Conservation (phyloP, 2,113 vertebrate species). For the Laticauda laticaudata region DNA sequence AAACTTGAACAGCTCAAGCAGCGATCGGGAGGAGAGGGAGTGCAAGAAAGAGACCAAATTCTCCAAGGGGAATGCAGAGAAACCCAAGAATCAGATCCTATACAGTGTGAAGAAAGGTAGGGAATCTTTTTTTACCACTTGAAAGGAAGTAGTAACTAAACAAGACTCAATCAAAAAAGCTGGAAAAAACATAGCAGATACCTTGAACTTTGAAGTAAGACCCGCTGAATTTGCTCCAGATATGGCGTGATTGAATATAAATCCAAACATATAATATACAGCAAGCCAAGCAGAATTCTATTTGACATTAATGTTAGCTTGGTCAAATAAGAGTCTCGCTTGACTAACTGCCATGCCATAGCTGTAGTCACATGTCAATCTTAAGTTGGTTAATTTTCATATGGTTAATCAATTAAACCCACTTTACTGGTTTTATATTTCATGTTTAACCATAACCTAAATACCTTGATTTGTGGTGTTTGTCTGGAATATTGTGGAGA, state of each 20-base stretch:
- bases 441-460: background rate
- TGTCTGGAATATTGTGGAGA: background rate
- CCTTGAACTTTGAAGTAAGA: background rate
- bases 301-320: background rate
- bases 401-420: background rate
- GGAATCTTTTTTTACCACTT: background rate
- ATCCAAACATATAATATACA: background rate
- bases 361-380: background rate
- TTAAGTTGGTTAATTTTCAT: background rate
- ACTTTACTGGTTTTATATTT: background rate
- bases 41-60: background rate
- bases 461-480: background rate
- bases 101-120: constrained; percentile 19
- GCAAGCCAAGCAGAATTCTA: background rate
- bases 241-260: background rate
- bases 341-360: background rate
- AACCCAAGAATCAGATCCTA: background rate
- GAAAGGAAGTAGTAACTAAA: background rate
- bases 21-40: constrained; percentile 53
- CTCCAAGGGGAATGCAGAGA: background rate
- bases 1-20: constrained; percentile 74
- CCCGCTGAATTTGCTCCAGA: background rate
- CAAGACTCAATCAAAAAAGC: background rate
- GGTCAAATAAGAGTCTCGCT: background rate
- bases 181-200: background rate